Percentiles rank a stretch among this genome's conserved stretches.
Evolutionary conservation across 2,113 vertebrate genomes (phyloP).

Genomic region (Rousettus leschenaultii): DNA sequence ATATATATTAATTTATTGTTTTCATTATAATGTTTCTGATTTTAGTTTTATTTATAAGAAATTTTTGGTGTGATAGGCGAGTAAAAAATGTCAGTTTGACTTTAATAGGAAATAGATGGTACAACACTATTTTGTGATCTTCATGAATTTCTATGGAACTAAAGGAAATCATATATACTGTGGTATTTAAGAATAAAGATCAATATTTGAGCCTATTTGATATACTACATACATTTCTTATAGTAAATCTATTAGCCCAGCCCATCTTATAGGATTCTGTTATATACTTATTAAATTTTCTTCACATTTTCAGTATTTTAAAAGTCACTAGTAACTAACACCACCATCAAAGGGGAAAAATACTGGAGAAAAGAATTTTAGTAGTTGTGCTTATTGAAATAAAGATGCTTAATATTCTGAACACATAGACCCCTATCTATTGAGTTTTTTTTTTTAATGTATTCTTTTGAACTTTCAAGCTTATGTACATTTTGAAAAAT

Average conservation of each 20-base stretch:
- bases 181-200: not conserved
- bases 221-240: not conserved
- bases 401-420: constrained; percentile 28
- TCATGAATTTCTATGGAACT: not conserved
- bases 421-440: not conserved
- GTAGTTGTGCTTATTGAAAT: not conserved
- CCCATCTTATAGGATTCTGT: not conserved
- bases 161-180: not conserved
- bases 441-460: not conserved
- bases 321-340: not conserved
- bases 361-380: not conserved
- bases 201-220: not conserved
- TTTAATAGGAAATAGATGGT: not conserved
- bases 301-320: not conserved
- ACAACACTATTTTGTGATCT: not conserved
- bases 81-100: not conserved
- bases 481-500: not conserved
- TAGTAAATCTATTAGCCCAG: not conserved
- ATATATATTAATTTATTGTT: not conserved
- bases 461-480: constrained; percentile 39
- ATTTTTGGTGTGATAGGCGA: not conserved
- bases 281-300: not conserved
- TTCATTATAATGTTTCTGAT: not conserved
- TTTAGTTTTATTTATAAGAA: not conserved
- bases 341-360: not conserved